phyloP scores from a whole-genome alignment of 2,797 vertebrate genomes.

The Odontamblyopus lacepedii region DNA sequence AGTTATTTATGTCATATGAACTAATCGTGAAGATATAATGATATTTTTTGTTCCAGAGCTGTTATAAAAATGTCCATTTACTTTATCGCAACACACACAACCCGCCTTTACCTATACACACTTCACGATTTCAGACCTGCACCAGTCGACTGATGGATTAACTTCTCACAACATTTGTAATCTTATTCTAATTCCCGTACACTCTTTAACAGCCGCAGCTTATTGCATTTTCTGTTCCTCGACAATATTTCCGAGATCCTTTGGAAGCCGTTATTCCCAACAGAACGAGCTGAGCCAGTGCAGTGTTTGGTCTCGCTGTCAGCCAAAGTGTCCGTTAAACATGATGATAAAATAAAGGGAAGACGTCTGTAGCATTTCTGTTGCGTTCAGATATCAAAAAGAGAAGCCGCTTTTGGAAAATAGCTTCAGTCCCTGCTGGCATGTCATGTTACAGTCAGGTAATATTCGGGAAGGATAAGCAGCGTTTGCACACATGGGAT shows the following conservation, averaged over 20 bases:
- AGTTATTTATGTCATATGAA: no score
- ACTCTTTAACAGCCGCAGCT: neutral
- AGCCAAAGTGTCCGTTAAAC: slow-evolving; percentile 1
- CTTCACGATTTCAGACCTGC: no score
- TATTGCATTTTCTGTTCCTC: neutral
- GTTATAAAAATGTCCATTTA: no score
- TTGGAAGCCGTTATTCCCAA: slow-evolving; percentile 6
- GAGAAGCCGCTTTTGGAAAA: no score
- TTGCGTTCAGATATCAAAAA: slow-evolving; percentile 1
- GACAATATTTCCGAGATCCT: neutral
- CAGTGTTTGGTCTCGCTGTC: neutral
- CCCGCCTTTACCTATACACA: no score
- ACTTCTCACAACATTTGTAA: neutral
- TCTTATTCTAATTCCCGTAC: neutral
- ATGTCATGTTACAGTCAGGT: slow-evolving; percentile 10
- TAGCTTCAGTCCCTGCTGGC: neutral
- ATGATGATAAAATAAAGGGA: neutral
- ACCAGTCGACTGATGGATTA: neutral
- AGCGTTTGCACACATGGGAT: slow-evolving; percentile 8
- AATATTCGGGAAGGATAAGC: neutral
- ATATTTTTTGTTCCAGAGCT: no score
- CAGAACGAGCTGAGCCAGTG: neutral
- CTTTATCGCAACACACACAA: no score
- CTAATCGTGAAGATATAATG: no score
- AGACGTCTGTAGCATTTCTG: neutral